Conservation (phyloP, 2,113 vertebrate genomes). For the Syngnathus typhle region DNA sequence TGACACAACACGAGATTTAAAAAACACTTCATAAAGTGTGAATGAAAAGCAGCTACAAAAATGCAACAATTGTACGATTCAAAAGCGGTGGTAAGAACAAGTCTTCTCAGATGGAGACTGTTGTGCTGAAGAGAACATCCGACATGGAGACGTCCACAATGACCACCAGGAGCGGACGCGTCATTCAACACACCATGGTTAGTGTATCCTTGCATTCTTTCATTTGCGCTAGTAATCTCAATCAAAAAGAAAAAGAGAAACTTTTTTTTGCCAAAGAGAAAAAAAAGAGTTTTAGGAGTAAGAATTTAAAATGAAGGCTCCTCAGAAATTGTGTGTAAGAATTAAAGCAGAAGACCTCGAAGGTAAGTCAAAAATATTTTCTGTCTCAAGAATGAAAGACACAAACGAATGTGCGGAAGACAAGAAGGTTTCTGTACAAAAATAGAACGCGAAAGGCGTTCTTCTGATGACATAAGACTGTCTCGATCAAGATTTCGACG, state of each 20-base stretch:
- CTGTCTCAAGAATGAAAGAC: background rate
- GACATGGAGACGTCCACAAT: constrained; percentile 68
- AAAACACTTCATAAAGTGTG: background rate
- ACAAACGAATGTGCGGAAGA: background rate
- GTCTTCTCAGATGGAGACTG: constrained; percentile 61
- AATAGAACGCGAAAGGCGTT: background rate
- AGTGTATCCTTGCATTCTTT: constrained; percentile 13
- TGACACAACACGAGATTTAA: background rate
- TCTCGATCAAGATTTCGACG: background rate
- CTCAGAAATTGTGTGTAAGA: background rate
- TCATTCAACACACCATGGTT: constrained; percentile 46
- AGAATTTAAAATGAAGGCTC: background rate
- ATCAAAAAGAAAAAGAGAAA: background rate
- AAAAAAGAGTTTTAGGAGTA: background rate
- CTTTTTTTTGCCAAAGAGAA: background rate
- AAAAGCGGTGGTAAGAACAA: background rate
- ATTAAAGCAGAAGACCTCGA: background rate
- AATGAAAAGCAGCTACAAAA: background rate
- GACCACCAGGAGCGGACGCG: constrained; percentile 80
- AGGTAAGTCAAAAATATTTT: background rate
- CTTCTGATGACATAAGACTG: background rate
- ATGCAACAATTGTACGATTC: background rate
- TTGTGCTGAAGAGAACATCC: constrained; percentile 70
- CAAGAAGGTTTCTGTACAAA: background rate
- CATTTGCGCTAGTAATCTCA: background rate